Conservation (phyloP, 2,888 invertebrate genomes). For the Campopleginae sp. region DNA sequence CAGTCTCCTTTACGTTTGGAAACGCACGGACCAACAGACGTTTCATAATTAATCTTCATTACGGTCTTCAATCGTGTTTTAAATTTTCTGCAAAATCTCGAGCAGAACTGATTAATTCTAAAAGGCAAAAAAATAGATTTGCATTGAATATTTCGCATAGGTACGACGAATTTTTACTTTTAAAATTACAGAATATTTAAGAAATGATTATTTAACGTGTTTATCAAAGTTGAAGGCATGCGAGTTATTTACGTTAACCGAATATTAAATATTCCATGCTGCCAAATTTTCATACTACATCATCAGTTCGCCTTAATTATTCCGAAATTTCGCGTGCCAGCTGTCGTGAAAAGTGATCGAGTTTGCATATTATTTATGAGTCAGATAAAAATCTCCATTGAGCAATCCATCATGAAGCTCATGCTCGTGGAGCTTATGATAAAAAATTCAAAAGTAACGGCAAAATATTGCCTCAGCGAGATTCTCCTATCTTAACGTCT, state of each 20-base stretch:
- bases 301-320: slow-evolving; percentile 11
- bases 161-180: background rate
- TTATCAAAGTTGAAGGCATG: background rate
- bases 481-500: slow-evolving; percentile 30
- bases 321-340: slow-evolving; percentile 3
- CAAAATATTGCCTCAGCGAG: slow-evolving; percentile 47
- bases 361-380: slow-evolving; percentile 28
- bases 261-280: background rate
- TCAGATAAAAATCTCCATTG: slow-evolving; percentile 29
- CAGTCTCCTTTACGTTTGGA: background rate
- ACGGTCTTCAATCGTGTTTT: no score
- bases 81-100: no score
- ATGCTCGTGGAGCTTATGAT: slow-evolving; percentile 17
- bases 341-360: slow-evolving; percentile 22
- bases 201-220: background rate
- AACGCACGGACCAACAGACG: background rate
- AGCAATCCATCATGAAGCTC: slow-evolving; percentile 48
- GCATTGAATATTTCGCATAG: background rate
- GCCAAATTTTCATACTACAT: slow-evolving; percentile 4
- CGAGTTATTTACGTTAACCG: background rate
- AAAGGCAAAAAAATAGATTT: background rate
- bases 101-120: background rate
- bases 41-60: background rate
- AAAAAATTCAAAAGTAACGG: slow-evolving; percentile 53
- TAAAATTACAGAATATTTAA: background rate